Percentiles rank a stretch among this genome's conserved stretches.
phyloP scores from a whole-genome alignment of 2,888 invertebrate species.

The Pyralis farinalis region DNA sequence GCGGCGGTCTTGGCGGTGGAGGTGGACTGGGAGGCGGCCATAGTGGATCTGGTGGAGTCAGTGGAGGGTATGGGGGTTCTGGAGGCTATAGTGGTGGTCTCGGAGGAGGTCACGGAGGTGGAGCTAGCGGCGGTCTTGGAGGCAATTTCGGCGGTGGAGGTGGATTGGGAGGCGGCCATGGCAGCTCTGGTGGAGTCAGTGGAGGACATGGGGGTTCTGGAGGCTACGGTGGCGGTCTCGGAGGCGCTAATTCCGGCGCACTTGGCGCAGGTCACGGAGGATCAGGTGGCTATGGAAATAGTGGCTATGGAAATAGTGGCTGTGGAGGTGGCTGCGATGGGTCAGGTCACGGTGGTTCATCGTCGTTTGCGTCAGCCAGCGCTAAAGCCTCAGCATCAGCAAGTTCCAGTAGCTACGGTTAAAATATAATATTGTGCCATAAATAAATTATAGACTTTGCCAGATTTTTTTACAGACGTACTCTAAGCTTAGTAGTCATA shows the following conservation, averaged over 20 bases:
- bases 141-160: conserved; percentile 13
- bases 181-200: conserved; percentile 14
- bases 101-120: conserved; percentile 21
- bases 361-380: conserved; percentile 44
- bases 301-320: conserved; percentile 6
- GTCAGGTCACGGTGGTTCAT: conserved; percentile 30
- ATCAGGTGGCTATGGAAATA: conserved; percentile 8
- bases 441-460: neutral
- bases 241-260: conserved; percentile 16
- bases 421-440: conserved; percentile 16
- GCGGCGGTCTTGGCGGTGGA: conserved; percentile 20
- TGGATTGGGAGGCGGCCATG: conserved; percentile 11
- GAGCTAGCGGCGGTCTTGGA: conserved; percentile 9
- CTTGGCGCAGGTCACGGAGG: conserved; percentile 17
- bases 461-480: too few relatives aligned
- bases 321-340: conserved; percentile 24
- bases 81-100: conserved; percentile 14
- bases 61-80: conserved; percentile 12
- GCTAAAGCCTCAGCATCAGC: conserved; percentile 51
- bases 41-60: conserved; percentile 15
- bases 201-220: conserved; percentile 13
- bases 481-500: too few relatives aligned
- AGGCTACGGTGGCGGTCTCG: conserved; percentile 9
- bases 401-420: conserved; percentile 49
- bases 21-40: conserved; percentile 23